These are phyloP conservation scores for Gila robusta DNA, from an alignment of 2,797 vertebrate species.

Conservation along the genomic window DNA sequence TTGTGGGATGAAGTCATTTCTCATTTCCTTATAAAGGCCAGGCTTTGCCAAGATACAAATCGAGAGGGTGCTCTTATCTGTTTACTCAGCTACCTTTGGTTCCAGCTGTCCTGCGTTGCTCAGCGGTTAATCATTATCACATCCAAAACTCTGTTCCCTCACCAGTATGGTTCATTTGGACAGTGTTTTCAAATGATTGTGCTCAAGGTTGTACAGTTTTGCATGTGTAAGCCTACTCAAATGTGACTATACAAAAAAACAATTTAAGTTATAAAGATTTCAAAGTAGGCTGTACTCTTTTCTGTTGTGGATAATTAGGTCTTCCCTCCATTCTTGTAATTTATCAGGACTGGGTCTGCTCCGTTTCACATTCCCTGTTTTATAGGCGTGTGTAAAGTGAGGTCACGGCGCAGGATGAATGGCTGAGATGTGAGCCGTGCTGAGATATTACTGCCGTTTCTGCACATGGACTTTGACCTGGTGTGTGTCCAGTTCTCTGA, in stretches of 20 bases:
- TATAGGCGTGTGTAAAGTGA: slow-evolving; percentile 14
- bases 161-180: background rate
- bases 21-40: background rate
- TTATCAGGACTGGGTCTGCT: background rate
- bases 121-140: slow-evolving; percentile 56
- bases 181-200: background rate
- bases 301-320: background rate
- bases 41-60: background rate
- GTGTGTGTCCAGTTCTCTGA: slow-evolving; percentile 23
- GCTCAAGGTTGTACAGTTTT: background rate
- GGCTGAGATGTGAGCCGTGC: slow-evolving; percentile 29
- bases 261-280: background rate
- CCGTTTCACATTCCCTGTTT: slow-evolving; percentile 16
- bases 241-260: background rate
- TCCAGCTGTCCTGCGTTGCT: slow-evolving; percentile 6
- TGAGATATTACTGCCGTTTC: slow-evolving; percentile 40
- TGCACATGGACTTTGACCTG: slow-evolving; percentile 35
- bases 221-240: background rate
- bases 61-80: slow-evolving; percentile 30
- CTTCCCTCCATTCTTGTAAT: background rate
- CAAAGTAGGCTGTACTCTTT: too few species aligned
- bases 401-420: slow-evolving; percentile 40
- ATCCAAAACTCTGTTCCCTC: slow-evolving; percentile 30
- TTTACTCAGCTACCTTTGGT: slow-evolving; percentile 16
- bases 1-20: slow-evolving; percentile 2